Conservation (phyloP, 2,888 invertebrate species). For the Leucoma salicis region DNA sequence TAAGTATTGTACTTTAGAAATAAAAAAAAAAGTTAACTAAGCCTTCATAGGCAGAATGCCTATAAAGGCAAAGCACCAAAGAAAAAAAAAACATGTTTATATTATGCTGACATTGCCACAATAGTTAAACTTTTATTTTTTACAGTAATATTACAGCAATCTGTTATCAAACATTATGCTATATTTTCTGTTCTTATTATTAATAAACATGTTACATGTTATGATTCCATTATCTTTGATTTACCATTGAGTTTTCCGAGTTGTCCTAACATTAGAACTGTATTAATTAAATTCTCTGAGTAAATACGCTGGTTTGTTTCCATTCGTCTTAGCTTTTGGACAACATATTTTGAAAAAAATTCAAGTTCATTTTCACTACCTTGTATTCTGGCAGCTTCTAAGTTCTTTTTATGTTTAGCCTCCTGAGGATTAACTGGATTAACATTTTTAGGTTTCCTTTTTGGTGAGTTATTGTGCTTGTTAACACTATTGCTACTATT, state of each 20-base stretch:
- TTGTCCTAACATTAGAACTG: constrained; percentile 74
- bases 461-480: constrained; percentile 34
- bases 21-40: too few species aligned
- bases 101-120: too few species aligned
- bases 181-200: constrained; percentile 23
- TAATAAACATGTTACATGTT: constrained; percentile 15
- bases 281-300: constrained; percentile 76
- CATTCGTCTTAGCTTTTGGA: constrained; percentile 73
- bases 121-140: too few species aligned
- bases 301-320: constrained; percentile 77
- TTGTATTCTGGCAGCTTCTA: constrained; percentile 43
- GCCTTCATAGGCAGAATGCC: too few species aligned
- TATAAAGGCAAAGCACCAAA: too few species aligned
- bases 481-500: constrained; percentile 43
- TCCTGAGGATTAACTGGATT: constrained; percentile 46
- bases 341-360: constrained; percentile 75
- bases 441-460: constrained; percentile 44
- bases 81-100: too few species aligned
- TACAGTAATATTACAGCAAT: constrained; percentile 13
- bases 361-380: constrained; percentile 70
- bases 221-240: constrained; percentile 62
- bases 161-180: constrained; percentile 32
- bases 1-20: too few species aligned
- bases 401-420: constrained; percentile 53
- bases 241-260: constrained; percentile 68